Evolutionary conservation across 1,140 invertebrate genomes (phyloP), one percentile per base, ranked within the genome.

Genomic region (Drosophila athabasca): DNA sequence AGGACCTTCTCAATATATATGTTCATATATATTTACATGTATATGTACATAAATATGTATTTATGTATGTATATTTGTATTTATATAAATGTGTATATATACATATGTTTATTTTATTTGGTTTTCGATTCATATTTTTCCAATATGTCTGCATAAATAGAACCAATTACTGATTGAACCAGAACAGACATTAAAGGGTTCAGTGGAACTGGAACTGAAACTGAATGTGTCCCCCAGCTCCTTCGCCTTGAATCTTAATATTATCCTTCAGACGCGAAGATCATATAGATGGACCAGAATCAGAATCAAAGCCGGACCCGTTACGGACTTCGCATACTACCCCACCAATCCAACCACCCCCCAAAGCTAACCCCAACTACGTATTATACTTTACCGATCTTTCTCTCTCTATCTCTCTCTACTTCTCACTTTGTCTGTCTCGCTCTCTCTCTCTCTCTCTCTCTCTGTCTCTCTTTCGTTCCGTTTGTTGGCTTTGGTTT

Each of bases 1-100:
- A 78, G 75, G 75, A 64, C 75, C 75, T 69, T 78, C 75, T 78
- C 75, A 78, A 78, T 75, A 76, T 54, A 58, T 22, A 53, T 58
- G 35, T 39, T 22, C 24, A 53, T 41, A 19, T 35, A 49, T n/a
- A 55, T 54, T 19, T 19, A 19, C 17, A 19, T 26, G 4, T 26
- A 17, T 67, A 49, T 55, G 49, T 15, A 45, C 31, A 39, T 49
- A 15, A 17, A 46, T 44, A 35, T 57, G 26, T 48, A 51, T 69
- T 48, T 62, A 53, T 53, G 48, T 22, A 44, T 19, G 46, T 31
- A 48, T 26, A 5, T 19, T 19, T 19, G 17, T 19, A 19, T 29
- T 7, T 29, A 7, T 48, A 48, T 59, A 24, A 7, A 57, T 55
- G 26, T 59, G 26, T 41, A 52, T 60, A 41, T 50, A 54, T 54